Base-by-base conservation (phyloP, 1,140 invertebrate species). In the Pentalonia nigronervosa region DNA sequence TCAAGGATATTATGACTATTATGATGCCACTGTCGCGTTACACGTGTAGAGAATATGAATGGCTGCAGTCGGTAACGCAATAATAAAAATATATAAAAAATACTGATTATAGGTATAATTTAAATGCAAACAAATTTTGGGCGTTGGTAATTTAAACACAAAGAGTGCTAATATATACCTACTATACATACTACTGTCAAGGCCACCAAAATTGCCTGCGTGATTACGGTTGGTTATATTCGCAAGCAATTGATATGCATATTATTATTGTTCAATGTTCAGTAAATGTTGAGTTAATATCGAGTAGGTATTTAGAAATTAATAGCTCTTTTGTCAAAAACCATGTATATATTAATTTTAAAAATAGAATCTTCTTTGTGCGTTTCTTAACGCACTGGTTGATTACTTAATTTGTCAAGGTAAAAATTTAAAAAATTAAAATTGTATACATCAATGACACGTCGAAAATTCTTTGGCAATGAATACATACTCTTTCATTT, bases 341-440 rank as follows among this genome's bases (percentile, higher is more conserved):
- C 60, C 14, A 76, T 67, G 9, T 67, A 67, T 67, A 67, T 30
- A n/a, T 67, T 67, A 67, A 67, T 76, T 76, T 76, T 17, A 76
- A 34, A 76, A 76, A 76, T 76, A n/a, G 30, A n/a, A 76, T 76
- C 6, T 11, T n/a, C n/a, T n/a, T n/a, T n/a, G n/a, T n/a, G n/a
- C n/a, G n/a, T n/a, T n/a, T n/a, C 60, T 76, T n/a, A n/a, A 76
- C 60, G 60, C n/a, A 76, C 60, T 30, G 4, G 60, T 76, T 76
- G 60, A n/a, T 76, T 76, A 76, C 14, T 76, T 76, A n/a, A 76
- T 76, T 76, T n/a, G 30, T 76, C 60, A 76, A 67, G 60, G 60
- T n/a, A n/a, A 76, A n/a, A 76, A 76, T n/a, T 14, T 67, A 67
- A 67, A 76, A 76, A 76, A 67, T n/a, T 67, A 67, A 67, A 67